Base-by-base conservation (phyloP, 1,140 invertebrate genomes). In the Macrosteles quadrilineatus region DNA sequence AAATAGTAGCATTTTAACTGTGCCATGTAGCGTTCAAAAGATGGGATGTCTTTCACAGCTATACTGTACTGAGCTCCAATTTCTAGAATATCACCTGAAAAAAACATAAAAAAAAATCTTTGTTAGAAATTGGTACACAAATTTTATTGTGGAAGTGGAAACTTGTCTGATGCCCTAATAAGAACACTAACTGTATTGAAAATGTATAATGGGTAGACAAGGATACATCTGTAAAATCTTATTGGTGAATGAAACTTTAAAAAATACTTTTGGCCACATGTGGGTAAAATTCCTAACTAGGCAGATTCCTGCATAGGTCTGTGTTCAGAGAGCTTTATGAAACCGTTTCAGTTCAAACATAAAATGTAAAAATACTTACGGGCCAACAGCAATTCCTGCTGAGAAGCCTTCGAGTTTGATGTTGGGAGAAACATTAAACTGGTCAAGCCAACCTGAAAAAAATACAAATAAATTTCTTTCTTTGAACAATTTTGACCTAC, bases 1-100 rank as follows among this genome's bases (percentile, higher is more conserved):
- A 97, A 94, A 80, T 98, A 99, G 78, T 98, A 98, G 79, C 93
- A 95, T 82, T 98, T 98, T 23, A 99, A 80, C 81, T 98, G 97
- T 21, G 96, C 93, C 88, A 98, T 96, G 74, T 96, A 98, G 77
- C 96, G 85, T 80, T 98, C 96, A 82, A 98, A 99, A 0, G 94
- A 89, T 73, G 94, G 93, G 68, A 98, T 95, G 83, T 98, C 93
- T 81, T 94, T 91, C 25, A 85, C 88, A 27, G 90, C 90, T 72
- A 98, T 96, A 74, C 95, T 96, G 88, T 93, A 97, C 82, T 97
- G 93, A 30, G 95, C 96, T 71, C 96, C 97, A 75, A 98, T 96
- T 87, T 99, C 97, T 31, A 99, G 83, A 70, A 96, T 90, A 81
- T 98, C 94, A 76, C 91, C 88, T 89, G 72, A 25, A 82, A 81